A percentile compares a stretch with the other conserved stretches of the same genome.
Evolutionary conservation across 2,113 vertebrate genomes (phyloP).

Genomic region (Brachyhypopomus gauderio): DNA sequence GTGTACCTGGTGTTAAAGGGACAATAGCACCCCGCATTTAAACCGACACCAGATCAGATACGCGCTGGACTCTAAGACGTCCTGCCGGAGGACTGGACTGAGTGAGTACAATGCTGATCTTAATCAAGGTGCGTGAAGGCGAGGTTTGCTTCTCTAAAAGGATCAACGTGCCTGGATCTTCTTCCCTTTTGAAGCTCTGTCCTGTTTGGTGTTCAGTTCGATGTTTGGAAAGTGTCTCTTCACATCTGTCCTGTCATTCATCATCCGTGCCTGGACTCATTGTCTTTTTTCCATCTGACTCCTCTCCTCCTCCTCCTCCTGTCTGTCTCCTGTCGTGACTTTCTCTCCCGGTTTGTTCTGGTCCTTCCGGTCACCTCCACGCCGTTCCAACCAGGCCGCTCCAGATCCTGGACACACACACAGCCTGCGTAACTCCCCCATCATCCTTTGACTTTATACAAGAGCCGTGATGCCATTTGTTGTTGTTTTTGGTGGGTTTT

Average conservation of each 20-base stretch:
- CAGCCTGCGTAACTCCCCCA: slow-evolving; percentile 60
- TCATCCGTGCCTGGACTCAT: not conserved
- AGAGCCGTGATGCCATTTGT: slow-evolving; percentile 30
- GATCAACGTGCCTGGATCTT: not conserved
- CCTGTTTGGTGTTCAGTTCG: not conserved
- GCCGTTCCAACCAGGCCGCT: slow-evolving; percentile 55
- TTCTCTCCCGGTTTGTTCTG: not conserved
- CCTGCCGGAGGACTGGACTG: not conserved
- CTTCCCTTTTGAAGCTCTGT: not conserved
- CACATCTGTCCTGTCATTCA: not conserved
- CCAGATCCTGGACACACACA: slow-evolving; percentile 63
- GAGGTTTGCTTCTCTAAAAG: not conserved
- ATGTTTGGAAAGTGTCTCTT: not conserved
- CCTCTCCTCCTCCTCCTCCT: not conserved
- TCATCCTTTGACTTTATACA: slow-evolving; percentile 36
- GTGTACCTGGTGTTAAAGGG: not conserved
- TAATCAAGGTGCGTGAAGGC: not conserved
- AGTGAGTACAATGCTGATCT: slow-evolving; percentile 8
- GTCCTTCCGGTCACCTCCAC: not conserved
- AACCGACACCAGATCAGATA: slow-evolving; percentile 26
- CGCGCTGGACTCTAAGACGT: not conserved
- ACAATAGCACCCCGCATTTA: not conserved
- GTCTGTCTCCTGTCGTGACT: not conserved
- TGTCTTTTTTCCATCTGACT: not conserved
- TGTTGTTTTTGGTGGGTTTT: not conserved